These are phyloP conservation scores for Epinotia demarniana DNA, from an alignment of 2,888 invertebrate genomes.

Conservation along the genomic window DNA sequence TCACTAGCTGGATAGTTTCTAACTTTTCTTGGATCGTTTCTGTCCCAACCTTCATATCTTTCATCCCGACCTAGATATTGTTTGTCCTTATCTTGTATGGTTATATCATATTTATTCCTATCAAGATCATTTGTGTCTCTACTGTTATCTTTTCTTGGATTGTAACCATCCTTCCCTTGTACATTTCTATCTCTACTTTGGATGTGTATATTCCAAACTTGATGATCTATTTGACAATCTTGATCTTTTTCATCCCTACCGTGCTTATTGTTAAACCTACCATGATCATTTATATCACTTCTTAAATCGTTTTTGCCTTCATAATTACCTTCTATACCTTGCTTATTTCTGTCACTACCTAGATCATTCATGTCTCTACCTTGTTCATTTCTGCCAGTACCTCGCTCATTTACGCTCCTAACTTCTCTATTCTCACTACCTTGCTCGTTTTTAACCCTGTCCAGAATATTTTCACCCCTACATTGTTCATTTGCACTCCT, in stretches of 20 bases:
- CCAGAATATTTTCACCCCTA: not conserved
- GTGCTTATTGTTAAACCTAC: no score
- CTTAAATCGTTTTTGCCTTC: not conserved
- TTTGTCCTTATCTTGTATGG: not conserved
- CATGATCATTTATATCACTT: not conserved
- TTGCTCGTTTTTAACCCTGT: not conserved
- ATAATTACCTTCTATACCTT: not conserved
- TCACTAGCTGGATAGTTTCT: not conserved
- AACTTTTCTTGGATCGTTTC: not conserved
- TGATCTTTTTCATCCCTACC: not conserved
- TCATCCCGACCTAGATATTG: not conserved
- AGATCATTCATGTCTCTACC: not conserved
- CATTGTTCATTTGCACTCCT: not conserved
- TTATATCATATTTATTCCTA: not conserved
- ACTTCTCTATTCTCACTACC: not conserved
- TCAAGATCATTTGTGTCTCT: not conserved
- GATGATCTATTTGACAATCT: not conserved
- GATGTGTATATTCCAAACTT: not conserved
- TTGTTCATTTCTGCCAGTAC: not conserved
- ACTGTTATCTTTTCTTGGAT: not conserved
- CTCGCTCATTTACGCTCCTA: not conserved
- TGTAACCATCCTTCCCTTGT: no score
- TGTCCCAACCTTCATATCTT: not conserved
- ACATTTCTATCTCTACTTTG: no score
- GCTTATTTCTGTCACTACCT: not conserved